phyloP scores from a whole-genome alignment of 2,888 invertebrate species.

The Gibbula magus region DNA sequence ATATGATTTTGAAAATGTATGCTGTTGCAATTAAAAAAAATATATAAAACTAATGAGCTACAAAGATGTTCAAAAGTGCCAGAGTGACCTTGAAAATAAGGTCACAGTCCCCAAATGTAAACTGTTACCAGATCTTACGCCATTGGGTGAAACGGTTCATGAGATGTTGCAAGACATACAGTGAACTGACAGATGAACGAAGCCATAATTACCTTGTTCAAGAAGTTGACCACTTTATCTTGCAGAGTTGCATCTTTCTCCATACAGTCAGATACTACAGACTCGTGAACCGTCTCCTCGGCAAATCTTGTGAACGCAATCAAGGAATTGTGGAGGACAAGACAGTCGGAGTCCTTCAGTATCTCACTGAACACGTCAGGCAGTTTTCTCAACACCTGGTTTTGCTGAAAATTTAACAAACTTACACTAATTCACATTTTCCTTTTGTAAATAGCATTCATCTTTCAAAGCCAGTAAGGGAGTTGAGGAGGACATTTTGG shows the following conservation, averaged over 20 bases:
- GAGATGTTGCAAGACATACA: too few species aligned
- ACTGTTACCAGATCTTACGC: too few species aligned
- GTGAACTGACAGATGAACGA: too few species aligned
- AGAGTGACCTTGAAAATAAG: too few species aligned
- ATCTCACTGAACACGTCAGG: slow-evolving; percentile 45
- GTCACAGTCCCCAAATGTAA: too few species aligned
- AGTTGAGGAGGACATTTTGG: too few species aligned
- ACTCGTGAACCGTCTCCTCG: slow-evolving; percentile 61
- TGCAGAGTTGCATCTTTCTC: slow-evolving; percentile 47
- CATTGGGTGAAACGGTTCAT: too few species aligned
- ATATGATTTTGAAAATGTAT: too few species aligned
- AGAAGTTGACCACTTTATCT: slow-evolving; percentile 53
- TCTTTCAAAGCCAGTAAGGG: too few species aligned
- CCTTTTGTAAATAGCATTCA: not conserved
- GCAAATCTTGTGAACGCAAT: slow-evolving; percentile 64
- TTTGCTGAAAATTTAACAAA: slow-evolving; percentile 48
- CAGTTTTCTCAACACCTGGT: slow-evolving; percentile 49
- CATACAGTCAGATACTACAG: slow-evolving; percentile 62
- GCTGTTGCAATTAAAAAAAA: too few species aligned
- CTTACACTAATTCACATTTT: not conserved
- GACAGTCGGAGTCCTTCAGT: slow-evolving; percentile 44
- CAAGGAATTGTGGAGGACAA: slow-evolving; percentile 56
- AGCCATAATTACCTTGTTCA: slow-evolving; percentile 53
- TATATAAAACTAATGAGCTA: too few species aligned
- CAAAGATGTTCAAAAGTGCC: too few species aligned